Conservation (phyloP, 2,888 invertebrate genomes). For the Protonemura montana region DNA sequence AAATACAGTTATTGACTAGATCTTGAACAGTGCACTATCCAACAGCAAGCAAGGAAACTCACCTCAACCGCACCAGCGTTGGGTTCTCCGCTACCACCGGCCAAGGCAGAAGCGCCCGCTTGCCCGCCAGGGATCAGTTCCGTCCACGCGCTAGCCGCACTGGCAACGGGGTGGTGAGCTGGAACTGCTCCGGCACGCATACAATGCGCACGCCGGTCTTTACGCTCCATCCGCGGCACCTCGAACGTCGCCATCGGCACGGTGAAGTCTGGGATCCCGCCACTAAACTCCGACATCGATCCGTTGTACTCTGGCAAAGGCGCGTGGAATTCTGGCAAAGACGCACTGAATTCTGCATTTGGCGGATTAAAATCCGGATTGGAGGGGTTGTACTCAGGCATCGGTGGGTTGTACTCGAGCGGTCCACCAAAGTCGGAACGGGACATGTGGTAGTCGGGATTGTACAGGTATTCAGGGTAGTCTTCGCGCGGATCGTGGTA, state of each 20-base stretch:
- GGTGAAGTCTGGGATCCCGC: too few species aligned
- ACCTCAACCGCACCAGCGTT: neutral
- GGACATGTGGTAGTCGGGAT: neutral
- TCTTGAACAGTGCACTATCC: too few species aligned
- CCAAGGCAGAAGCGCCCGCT: neutral
- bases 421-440: neutral
- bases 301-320: too few species aligned
- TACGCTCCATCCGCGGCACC: neutral
- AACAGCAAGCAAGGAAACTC: neutral
- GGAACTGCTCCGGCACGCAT: neutral
- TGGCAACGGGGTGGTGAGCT: neutral
- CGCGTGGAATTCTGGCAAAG: too few species aligned
- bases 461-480: neutral
- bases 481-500: neutral
- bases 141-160: neutral
- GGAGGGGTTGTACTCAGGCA: neutral
- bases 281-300: too few species aligned
- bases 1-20: too few species aligned
- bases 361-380: too few species aligned
- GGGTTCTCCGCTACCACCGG: neutral
- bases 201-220: neutral
- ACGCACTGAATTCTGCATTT: too few species aligned
- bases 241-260: neutral
- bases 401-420: neutral
- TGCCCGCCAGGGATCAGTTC: neutral